phyloP scores from a whole-genome alignment of 1,140 invertebrate genomes.

The Megalopta genalis region DNA sequence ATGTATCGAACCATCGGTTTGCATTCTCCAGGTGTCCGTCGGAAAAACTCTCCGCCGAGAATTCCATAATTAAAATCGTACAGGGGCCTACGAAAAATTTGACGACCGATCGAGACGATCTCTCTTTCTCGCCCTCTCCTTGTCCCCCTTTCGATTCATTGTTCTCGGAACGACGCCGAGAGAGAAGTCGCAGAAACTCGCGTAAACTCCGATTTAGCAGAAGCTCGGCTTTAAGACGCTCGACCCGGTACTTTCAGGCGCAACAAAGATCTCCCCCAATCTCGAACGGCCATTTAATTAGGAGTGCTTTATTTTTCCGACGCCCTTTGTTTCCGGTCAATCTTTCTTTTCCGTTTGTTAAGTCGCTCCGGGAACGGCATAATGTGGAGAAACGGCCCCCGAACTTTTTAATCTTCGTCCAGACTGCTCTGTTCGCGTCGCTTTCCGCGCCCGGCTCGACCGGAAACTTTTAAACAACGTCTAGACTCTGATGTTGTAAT shows the following conservation, averaged over 20 bases:
- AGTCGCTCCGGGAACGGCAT: conserved; percentile 49
- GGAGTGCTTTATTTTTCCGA: conserved; percentile 71
- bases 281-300: conserved; percentile 74
- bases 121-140: too few species aligned
- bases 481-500: background rate
- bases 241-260: conserved; percentile 37
- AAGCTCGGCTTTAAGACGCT: conserved; percentile 60
- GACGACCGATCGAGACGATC: background rate
- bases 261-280: conserved; percentile 57
- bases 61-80: too few species aligned
- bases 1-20: conserved; percentile 35
- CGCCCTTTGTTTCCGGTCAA: conserved; percentile 67
- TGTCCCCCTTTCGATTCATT: background rate
- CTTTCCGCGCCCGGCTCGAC: background rate
- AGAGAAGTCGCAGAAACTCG: conserved; percentile 19
- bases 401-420: conserved; percentile 72
- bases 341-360: conserved; percentile 58
- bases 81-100: too few species aligned
- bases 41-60: background rate
- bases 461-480: conserved; percentile 3
- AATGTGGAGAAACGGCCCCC: conserved; percentile 46
- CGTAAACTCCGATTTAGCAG: conserved; percentile 32
- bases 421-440: conserved; percentile 52
- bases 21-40: background rate
- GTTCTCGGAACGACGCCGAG: background rate